phyloP scores from a whole-genome alignment of 1,140 invertebrate genomes.

The Drosophila sulfurigaster region DNA sequence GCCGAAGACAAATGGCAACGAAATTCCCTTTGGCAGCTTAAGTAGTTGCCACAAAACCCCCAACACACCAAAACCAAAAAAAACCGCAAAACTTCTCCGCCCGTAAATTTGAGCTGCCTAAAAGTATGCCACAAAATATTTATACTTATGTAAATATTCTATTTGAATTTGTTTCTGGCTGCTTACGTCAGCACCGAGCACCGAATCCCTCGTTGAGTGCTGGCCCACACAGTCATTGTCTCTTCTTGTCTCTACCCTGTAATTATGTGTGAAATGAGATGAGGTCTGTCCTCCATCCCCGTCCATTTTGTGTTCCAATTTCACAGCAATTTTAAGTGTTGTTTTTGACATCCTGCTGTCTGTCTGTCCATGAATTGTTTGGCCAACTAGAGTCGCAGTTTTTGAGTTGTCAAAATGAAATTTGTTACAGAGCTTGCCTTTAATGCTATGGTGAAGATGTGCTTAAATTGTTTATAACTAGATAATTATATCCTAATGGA shows the following conservation, averaged over 20 bases:
- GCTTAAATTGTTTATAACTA: no score
- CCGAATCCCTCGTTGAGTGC: not conserved
- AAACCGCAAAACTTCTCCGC: not conserved
- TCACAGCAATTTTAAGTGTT: not conserved
- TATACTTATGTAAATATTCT: conserved; percentile 28
- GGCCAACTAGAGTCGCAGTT: no score
- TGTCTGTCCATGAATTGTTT: no score
- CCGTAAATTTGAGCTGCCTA: no score
- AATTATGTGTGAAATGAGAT: not conserved
- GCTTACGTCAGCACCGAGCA: not conserved
- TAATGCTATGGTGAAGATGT: no score
- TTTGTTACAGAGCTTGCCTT: no score
- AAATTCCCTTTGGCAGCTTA: conserved; percentile 65
- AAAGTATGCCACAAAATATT: conserved; percentile 26
- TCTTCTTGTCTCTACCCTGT: not conserved
- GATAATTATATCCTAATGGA: no score
- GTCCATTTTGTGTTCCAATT: not conserved
- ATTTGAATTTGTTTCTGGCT: conserved; percentile 4
- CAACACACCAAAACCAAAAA: not conserved
- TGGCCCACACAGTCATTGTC: no score
- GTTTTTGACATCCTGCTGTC: no score
- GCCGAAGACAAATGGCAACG: conserved; percentile 55
- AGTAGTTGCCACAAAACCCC: conserved; percentile 51
- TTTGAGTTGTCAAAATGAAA: no score
- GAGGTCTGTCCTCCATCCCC: not conserved